Evolutionary conservation across 2,888 invertebrate genomes (phyloP).

Genomic region (Proisotoma minuta): DNA sequence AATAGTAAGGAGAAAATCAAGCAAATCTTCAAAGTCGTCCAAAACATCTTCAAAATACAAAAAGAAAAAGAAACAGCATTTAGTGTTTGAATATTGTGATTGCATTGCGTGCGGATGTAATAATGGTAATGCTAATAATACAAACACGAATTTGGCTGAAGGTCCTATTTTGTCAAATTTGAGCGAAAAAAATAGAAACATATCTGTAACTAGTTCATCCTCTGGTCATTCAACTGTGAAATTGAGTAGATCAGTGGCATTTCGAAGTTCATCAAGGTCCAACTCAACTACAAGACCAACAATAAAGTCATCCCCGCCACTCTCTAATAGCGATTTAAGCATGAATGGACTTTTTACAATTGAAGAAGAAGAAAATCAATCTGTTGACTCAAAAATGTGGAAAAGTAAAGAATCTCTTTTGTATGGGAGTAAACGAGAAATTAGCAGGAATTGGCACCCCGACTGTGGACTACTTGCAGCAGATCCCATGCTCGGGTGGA

Average conservation of each 20-base stretch:
- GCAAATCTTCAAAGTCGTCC: conserved; percentile 16
- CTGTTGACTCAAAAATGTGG: neutral
- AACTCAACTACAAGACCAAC: neutral
- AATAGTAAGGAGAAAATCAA: conserved; percentile 29
- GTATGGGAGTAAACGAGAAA: conserved; percentile 1
- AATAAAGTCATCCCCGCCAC: neutral
- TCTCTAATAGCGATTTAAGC: neutral
- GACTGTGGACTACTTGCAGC: conserved; percentile 44
- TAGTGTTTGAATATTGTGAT: conserved; percentile 42
- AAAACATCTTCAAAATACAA: conserved; percentile 15
- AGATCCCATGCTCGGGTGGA: conserved; percentile 44
- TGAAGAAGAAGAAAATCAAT: conserved; percentile 16
- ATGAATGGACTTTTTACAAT: conserved; percentile 18
- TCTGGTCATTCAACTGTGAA: neutral
- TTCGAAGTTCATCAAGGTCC: conserved; percentile 4
- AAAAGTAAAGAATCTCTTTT: neutral
- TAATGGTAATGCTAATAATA: neutral
- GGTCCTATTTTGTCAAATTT: neutral
- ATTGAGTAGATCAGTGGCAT: conserved; percentile 1
- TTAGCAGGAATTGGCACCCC: conserved; percentile 38
- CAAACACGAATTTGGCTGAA: neutral
- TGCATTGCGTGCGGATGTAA: conserved; percentile 39
- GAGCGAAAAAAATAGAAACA: neutral
- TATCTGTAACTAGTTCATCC: conserved; percentile 2
- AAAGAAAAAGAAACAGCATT: conserved; percentile 26